Conservation (phyloP, 2,888 invertebrate genomes). For the Stramonita haemastoma region DNA sequence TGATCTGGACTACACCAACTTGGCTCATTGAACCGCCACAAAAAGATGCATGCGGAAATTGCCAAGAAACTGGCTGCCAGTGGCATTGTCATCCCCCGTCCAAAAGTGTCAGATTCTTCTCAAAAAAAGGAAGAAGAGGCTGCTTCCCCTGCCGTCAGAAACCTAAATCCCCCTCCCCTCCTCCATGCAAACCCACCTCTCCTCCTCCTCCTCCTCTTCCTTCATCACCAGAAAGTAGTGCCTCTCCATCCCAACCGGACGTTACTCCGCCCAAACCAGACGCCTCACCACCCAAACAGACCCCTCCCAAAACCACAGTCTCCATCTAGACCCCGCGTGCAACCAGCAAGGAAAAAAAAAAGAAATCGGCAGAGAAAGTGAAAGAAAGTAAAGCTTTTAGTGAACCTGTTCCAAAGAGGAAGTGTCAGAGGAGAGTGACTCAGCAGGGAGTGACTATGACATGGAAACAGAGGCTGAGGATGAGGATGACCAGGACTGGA, state of each 20-base stretch:
- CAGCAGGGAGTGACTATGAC: not conserved
- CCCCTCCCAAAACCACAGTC: not conserved
- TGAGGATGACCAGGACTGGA: conserved; percentile 11
- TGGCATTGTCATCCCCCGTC: conserved; percentile 27
- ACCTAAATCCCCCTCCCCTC: not conserved
- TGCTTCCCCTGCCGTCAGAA: not conserved
- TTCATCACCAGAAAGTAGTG: not conserved
- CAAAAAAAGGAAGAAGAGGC: not conserved
- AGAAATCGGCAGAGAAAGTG: not conserved
- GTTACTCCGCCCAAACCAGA: no score
- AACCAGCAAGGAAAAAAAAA: not conserved
- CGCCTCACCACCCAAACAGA: not conserved
- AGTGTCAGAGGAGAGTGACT: not conserved
- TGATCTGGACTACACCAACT: conserved; percentile 32
- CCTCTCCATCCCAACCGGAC: no score
- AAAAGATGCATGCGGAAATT: conserved; percentile 35
- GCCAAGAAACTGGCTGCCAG: conserved; percentile 25
- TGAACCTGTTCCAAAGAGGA: not conserved
- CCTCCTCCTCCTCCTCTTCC: not conserved
- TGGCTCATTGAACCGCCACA: conserved; percentile 21
- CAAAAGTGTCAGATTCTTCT: not conserved
- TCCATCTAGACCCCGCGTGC: not conserved
- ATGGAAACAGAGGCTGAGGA: conserved; percentile 7
- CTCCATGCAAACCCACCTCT: not conserved
- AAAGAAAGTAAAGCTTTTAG: not conserved